Base-by-base conservation (phyloP, 92 coral and sea anemone species). In the Paragorgia papillata region DNA sequence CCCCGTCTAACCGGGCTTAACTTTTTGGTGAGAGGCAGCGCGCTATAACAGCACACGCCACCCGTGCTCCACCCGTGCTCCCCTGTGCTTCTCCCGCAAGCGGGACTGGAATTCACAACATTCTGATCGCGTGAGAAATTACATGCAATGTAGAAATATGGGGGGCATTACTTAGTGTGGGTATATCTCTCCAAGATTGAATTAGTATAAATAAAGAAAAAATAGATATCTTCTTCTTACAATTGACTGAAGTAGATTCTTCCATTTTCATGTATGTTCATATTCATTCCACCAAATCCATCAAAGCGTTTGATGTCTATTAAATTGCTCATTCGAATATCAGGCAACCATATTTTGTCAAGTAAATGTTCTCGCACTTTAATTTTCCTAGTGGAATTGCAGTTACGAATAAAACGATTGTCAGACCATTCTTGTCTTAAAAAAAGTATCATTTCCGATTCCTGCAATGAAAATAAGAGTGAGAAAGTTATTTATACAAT, bases 311-410 rank as follows among this genome's bases (percentile, higher is more conserved):
- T 68, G 37, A 68, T 17, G 12, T 68, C 75, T 30, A 44, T 68
- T 39, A 68, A 20, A 40, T 68, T 68, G 18, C 18, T 49, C 37
- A 68, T 27, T 44, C 75, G 31, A 24, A 29, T 44, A 30, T 91
- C 97, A 25, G 97, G 97, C 15, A 86, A 86, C 97, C 97, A 91
- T 29, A 91, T 85, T 29, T 89, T 85, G n/a, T 86, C 87, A 34
- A 68, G 46, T 2, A 68, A 19, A 68, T 68, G 75, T 29, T 68
- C 75, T 49, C 75, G 75, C 26, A 68, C 59, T 28, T 68, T 68
- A 49, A 68, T 68, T 37, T 2, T 35, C 21, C 3, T 2, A 2
- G 9, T 2, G 1, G 53, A 50, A 4, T 30, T 43, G 0, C 22
- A 12, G 27, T 43, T 43, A 41, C 54, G 80, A 12, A 68, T 26